Conservation (phyloP, 2,888 invertebrate species). For the Pardosa pseudoannulata region DNA sequence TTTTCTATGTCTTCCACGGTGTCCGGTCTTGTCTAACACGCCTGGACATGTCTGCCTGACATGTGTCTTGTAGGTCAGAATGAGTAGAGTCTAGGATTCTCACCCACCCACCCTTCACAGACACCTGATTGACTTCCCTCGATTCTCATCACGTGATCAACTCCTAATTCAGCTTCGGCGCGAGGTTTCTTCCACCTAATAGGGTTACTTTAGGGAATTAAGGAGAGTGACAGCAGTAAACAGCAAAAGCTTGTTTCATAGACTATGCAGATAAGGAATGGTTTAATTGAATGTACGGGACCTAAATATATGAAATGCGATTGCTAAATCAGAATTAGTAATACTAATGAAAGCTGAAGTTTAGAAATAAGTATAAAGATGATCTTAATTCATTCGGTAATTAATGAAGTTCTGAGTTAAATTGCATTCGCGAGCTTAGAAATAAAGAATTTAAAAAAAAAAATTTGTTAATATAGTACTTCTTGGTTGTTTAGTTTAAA, state of each 20-base stretch:
- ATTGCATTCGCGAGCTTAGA: too few species aligned
- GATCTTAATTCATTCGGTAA: too few species aligned
- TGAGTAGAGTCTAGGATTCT: neutral
- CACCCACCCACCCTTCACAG: neutral
- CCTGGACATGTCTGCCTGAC: slow-evolving; percentile 61
- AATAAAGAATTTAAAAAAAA: too few species aligned
- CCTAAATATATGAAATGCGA: too few species aligned
- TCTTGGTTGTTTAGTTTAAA: too few species aligned
- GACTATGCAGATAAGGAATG: neutral
- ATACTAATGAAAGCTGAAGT: too few species aligned
- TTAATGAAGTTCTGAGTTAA: too few species aligned
- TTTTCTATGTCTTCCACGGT: slow-evolving; percentile 55
- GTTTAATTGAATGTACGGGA: neutral
- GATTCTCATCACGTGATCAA: neutral
- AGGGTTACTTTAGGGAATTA: neutral
- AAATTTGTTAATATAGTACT: too few species aligned
- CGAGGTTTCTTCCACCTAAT: neutral
- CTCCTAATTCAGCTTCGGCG: neutral
- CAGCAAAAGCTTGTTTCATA: neutral
- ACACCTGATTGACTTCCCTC: neutral
- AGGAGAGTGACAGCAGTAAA: neutral
- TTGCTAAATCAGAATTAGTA: too few species aligned
- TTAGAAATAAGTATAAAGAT: too few species aligned
- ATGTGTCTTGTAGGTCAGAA: slow-evolving; percentile 59
- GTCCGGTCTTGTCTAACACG: slow-evolving; percentile 65